These are phyloP conservation scores for Eufriesea mexicana DNA, from an alignment of 1,140 invertebrate genomes.

Conservation along the genomic window DNA sequence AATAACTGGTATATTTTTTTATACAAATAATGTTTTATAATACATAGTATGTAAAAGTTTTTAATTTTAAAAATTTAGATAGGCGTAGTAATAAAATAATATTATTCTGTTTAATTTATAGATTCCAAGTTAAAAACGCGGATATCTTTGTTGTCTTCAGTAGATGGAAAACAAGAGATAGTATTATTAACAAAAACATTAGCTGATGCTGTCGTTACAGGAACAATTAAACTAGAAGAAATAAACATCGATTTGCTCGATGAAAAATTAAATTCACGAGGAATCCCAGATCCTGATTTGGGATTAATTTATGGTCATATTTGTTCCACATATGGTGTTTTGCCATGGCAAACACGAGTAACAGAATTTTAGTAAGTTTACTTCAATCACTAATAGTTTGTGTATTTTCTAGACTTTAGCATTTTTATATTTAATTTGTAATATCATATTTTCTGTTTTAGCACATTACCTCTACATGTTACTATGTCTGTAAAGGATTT, in stretches of 20 bases:
- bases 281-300: conserved; percentile 86
- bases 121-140: conserved; percentile 77
- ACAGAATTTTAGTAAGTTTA: conserved; percentile 86
- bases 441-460: conserved; percentile 62
- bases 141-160: conserved; percentile 79
- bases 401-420: neutral
- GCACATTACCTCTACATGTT: conserved; percentile 81
- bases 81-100: neutral
- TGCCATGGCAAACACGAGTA: conserved; percentile 88
- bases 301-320: conserved; percentile 84
- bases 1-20: conserved; percentile 76
- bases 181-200: conserved; percentile 75
- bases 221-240: conserved; percentile 72
- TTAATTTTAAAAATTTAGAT: neutral
- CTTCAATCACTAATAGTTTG: neutral
- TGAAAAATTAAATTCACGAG: conserved; percentile 79
- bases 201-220: conserved; percentile 72
- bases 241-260: conserved; percentile 81
- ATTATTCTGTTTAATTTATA: conserved; percentile 31
- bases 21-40: conserved; percentile 3
- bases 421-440: conserved; percentile 13
- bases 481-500: conserved; percentile 83
- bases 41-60: neutral
- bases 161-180: conserved; percentile 84
- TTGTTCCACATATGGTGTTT: conserved; percentile 84